These are phyloP conservation scores for Phalloptychus januarius DNA, from an alignment of 2,797 vertebrate genomes.

Conservation along the genomic window DNA sequence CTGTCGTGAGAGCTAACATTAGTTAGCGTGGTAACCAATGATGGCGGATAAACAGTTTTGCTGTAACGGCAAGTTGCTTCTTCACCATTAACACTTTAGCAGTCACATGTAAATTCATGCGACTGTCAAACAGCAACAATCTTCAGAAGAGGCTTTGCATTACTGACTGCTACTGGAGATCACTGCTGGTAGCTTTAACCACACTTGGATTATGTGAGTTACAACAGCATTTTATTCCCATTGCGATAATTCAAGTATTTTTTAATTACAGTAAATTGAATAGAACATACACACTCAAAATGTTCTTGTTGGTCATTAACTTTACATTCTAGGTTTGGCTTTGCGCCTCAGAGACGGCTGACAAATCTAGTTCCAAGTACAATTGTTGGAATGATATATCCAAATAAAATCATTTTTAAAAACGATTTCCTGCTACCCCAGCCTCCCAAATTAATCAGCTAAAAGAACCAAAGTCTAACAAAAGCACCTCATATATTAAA, in stretches of 20 bases:
- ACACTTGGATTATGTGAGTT: background rate
- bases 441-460: background rate
- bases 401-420: background rate
- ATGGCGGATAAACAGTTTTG: no score
- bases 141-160: background rate
- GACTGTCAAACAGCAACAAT: background rate
- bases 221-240: background rate
- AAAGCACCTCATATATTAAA: constrained; percentile 33
- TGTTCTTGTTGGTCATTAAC: background rate
- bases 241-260: background rate
- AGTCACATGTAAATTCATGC: no score
- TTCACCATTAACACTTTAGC: no score
- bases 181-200: background rate
- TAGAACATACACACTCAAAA: background rate
- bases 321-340: background rate
- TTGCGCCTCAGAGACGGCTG: background rate
- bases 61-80: no score
- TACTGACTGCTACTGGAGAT: background rate
- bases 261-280: background rate
- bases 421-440: constrained; percentile 2
- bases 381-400: constrained; percentile 6
- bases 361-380: background rate
- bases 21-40: no score
- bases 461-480: constrained; percentile 22
- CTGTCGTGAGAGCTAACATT: no score